These are phyloP conservation scores for Octonoba sinensis DNA, from an alignment of 2,888 invertebrate genomes.

Conservation along the genomic window DNA sequence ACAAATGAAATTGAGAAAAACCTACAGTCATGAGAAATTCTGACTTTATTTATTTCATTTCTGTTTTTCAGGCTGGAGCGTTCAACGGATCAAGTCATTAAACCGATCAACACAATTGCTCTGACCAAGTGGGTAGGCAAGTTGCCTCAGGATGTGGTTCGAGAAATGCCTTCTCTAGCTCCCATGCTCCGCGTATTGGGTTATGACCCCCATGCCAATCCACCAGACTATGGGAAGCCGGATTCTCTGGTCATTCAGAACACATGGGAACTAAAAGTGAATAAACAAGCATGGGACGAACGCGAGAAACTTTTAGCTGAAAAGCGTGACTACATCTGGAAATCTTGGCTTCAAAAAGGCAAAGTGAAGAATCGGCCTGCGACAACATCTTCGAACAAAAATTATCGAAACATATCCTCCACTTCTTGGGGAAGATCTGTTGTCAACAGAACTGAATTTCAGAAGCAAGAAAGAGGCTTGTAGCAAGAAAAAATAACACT, in stretches of 20 bases:
- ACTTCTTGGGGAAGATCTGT: too few species aligned
- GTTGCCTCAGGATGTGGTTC: conserved; percentile 84
- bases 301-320: conserved; percentile 66
- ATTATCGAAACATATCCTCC: too few species aligned
- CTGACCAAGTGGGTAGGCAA: conserved; percentile 75
- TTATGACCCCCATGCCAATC: conserved; percentile 96
- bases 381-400: too few species aligned
- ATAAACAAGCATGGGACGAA: conserved; percentile 70
- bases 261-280: conserved; percentile 71
- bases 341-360: conserved; percentile 19
- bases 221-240: conserved; percentile 91
- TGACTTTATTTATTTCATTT: conserved; percentile 29
- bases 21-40: neutral
- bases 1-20: too few species aligned
- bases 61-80: conserved; percentile 85
- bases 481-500: too few species aligned
- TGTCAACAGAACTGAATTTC: too few species aligned
- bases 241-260: conserved; percentile 79
- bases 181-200: conserved; percentile 91
- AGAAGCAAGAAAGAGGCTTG: too few species aligned
- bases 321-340: conserved; percentile 63
- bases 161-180: conserved; percentile 93
- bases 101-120: conserved; percentile 96
- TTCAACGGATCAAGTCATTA: conserved; percentile 98
- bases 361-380: too few species aligned